Base-by-base conservation (phyloP, 2,797 vertebrate species). In the Crocodylus rhombifer region DNA sequence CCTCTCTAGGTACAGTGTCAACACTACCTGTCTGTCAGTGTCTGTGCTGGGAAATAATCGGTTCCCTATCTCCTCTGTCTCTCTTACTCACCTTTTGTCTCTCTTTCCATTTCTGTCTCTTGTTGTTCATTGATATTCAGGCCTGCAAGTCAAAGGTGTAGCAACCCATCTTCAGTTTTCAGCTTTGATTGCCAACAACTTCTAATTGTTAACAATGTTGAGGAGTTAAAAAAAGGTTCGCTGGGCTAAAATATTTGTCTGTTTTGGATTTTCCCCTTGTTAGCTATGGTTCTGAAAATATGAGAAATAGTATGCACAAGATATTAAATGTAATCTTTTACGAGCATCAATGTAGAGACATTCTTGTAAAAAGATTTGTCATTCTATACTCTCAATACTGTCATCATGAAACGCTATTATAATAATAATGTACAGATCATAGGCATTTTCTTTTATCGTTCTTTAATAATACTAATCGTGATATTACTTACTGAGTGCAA, bases 1-100 rank as follows among this genome's bases (percentile, higher is more conserved):
- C 99, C 99, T 99, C 98, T 99, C 99, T 99, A 99, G 99, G 99
- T 99, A 99, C 99, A 99, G 99, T 99, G 99, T 98, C 96, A 98
- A 98, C 93, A 98, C 98, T 98, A 98, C 98, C 98, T 99, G 97
- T 98, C 92, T 98, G 97, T 98, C 98, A 96, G 97, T 98, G 97
- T 98, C 97, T 98, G 98, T 98, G 98, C 97, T 97, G 97, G 97
- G 97, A 98, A 98, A 97, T 95, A 7, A 96, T 95, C 95, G 23
- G 95, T 97, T 98, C 94, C 97, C 97, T 91, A 92, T 95, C 95
- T 95, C 91, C 96, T 96, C 97, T 95, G 97, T 98, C 96, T 98
- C 96, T 97, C 97, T 96, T 94, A 91, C 95, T 95, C 96, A 82
- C 92, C 97, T 97, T 97, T 89, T 89, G 91, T 97, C 33, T 76